phyloP scores from a whole-genome alignment of 2,797 vertebrate species.

The Onychomys arenicola region DNA sequence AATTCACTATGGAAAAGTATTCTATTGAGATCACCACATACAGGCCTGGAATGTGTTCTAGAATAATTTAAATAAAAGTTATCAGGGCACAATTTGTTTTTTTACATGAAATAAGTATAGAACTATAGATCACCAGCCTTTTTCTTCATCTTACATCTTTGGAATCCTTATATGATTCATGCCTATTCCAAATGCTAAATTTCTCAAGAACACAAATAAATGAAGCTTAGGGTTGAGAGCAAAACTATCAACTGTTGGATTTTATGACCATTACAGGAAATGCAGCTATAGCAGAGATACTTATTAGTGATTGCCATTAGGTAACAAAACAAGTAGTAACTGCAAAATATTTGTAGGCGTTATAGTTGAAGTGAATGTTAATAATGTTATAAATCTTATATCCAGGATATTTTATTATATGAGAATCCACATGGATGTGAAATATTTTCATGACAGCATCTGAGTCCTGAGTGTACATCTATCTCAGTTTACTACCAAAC shows the following conservation, averaged over 20 bases:
- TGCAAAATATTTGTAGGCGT: slow-evolving; percentile 10
- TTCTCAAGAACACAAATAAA: slow-evolving; percentile 31
- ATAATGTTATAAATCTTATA: slow-evolving; percentile 23
- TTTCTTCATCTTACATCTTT: not conserved
- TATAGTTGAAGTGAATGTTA: slow-evolving; percentile 20
- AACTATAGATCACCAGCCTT: not conserved
- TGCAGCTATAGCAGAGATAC: not conserved
- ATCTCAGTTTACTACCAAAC: not conserved
- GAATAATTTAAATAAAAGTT: not conserved
- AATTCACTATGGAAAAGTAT: not conserved
- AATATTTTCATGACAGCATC: not conserved
- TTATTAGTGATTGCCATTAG: not conserved
- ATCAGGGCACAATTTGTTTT: not conserved
- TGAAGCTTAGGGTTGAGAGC: not conserved
- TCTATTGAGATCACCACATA: not conserved
- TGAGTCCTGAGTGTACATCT: slow-evolving; percentile 9
- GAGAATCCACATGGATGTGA: slow-evolving; percentile 42
- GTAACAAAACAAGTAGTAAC: not conserved
- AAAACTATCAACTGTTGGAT: slow-evolving; percentile 28
- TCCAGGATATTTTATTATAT: slow-evolving; percentile 4
- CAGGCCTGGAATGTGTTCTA: not conserved
- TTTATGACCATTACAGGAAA: not conserved
- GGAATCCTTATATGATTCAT: not conserved
- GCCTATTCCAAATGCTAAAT: not conserved
- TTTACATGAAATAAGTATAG: not conserved